Evolutionary conservation across 2,888 invertebrate species (phyloP).

Genomic region (Teinopalpus imperialis): DNA sequence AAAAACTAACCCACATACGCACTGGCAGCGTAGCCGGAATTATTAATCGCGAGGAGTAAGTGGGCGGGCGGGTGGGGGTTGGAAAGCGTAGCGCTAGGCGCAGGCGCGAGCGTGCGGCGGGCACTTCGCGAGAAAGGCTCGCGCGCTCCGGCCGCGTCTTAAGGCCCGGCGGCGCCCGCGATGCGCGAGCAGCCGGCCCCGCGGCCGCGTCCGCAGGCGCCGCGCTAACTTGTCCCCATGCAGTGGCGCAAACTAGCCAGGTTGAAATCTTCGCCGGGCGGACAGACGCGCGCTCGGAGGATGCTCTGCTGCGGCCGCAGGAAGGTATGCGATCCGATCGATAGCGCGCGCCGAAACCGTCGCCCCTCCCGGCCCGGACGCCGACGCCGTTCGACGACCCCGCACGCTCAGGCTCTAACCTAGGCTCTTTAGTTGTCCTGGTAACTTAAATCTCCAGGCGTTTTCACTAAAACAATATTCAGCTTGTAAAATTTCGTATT

Average conservation of each 20-base stretch:
- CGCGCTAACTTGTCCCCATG: constrained; percentile 87
- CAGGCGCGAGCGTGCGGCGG: constrained; percentile 66
- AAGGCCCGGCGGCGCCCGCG: constrained; percentile 62
- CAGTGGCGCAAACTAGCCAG: constrained; percentile 93
- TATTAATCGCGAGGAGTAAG: constrained; percentile 77
- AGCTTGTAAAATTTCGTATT: no score
- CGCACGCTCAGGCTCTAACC: constrained; percentile 60
- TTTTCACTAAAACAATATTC: no score
- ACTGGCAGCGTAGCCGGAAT: constrained; percentile 81
- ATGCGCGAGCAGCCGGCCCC: constrained; percentile 74
- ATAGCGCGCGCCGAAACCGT: constrained; percentile 77
- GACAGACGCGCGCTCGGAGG: constrained; percentile 88
- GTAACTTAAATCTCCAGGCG: constrained; percentile 22
- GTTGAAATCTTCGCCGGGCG: constrained; percentile 87
- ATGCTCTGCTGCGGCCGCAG: constrained; percentile 98
- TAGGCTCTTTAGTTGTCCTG: constrained; percentile 38
- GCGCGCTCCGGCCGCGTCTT: constrained; percentile 74
- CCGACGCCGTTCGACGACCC: constrained; percentile 78
- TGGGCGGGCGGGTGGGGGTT: constrained; percentile 57
- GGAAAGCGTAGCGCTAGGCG: constrained; percentile 27
- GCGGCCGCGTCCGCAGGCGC: constrained; percentile 78
- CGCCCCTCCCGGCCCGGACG: constrained; percentile 77
- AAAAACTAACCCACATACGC: constrained; percentile 82
- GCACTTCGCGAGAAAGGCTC: constrained; percentile 77
- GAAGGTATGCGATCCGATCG: constrained; percentile 87